Evolutionary conservation across 2,888 invertebrate genomes (phyloP), one percentile per base, ranked within the genome.

Genomic region (Lysandra coridon): DNA sequence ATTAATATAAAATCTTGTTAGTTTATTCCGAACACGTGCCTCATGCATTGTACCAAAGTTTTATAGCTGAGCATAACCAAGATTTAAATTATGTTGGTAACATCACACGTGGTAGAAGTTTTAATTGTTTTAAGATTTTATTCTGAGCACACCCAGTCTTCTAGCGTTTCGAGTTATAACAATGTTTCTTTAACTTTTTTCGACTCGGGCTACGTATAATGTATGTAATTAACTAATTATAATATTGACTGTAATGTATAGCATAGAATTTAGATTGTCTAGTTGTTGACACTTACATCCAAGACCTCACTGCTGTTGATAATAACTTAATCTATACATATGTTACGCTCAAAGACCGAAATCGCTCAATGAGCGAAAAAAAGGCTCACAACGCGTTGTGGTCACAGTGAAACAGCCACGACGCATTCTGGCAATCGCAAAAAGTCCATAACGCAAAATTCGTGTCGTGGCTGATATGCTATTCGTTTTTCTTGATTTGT

Each of bases 31-130:
- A 17, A 53, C 76, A 76, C 76, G 76, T 76, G 49, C 30, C 33
- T 6, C 30, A n/a, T 76, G 76, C 57, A 76, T 49, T 44, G 49
- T 75, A 49, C 75, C 17, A 33, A 76, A 76, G 12, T 76, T 33
- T 49, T 76, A 76, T 76, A 33, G 53, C 30, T 33, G 53, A 33
- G 57, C 53, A 57, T 76, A 76, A 57, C 53, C 33, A 53, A 76
- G 76, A 53, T 76, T 76, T 33, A 76, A 76, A 57, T 76, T 76
- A 53, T 76, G 53, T 76, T 76, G 76, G 57, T 76, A 57, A 76
- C 49, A 76, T 23, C 74, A 74, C 74, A 44, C 40, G 74, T 44
- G 44, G 44, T 44, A 74, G 3, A 23, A 74, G 44, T 74, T 74
- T 10, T 44, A 74, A 74, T 74, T 40, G 17, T 69, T 74, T 44